Evolutionary conservation across 2,113 vertebrate genomes (phyloP).

Genomic region (Craseonycteris thonglongyai): DNA sequence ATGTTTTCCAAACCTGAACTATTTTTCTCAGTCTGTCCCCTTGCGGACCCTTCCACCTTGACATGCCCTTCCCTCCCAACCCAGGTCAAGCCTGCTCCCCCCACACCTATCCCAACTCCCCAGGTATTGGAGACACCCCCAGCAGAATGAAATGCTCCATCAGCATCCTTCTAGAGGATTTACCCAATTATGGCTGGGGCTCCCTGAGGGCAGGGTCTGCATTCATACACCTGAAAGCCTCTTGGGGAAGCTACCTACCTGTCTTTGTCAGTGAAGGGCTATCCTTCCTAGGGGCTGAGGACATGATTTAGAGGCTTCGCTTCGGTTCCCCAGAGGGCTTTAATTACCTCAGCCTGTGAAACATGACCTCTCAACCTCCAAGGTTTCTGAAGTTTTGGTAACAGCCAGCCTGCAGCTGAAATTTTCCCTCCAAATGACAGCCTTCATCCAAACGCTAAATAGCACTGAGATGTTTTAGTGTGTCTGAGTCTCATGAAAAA

Average conservation of each 20-base stretch:
- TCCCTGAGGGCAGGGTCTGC: background rate
- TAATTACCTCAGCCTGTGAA: slow-evolving; percentile 77
- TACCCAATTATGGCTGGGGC: background rate
- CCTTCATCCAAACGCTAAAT: background rate
- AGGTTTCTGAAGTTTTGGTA: slow-evolving; percentile 25
- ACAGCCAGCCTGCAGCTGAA: background rate
- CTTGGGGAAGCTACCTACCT: background rate
- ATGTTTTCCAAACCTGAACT: background rate
- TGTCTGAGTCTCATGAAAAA: background rate
- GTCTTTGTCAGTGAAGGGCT: background rate
- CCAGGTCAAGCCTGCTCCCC: background rate
- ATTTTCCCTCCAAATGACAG: background rate
- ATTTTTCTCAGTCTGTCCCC: background rate
- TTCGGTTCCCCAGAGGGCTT: slow-evolving; percentile 76
- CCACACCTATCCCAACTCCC: background rate
- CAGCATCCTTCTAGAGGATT: background rate
- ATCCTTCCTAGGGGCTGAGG: slow-evolving; percentile 57
- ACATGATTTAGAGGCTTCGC: slow-evolving; percentile 75
- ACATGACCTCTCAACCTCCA: slow-evolving; percentile 70
- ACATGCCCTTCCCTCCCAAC: background rate
- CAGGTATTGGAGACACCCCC: background rate
- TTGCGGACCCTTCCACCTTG: background rate
- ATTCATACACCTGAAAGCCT: too few species aligned
- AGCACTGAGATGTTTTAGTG: background rate
- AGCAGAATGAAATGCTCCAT: background rate